Conservation (phyloP, 2,113 vertebrate genomes). For the Hippopotamus amphibius region DNA sequence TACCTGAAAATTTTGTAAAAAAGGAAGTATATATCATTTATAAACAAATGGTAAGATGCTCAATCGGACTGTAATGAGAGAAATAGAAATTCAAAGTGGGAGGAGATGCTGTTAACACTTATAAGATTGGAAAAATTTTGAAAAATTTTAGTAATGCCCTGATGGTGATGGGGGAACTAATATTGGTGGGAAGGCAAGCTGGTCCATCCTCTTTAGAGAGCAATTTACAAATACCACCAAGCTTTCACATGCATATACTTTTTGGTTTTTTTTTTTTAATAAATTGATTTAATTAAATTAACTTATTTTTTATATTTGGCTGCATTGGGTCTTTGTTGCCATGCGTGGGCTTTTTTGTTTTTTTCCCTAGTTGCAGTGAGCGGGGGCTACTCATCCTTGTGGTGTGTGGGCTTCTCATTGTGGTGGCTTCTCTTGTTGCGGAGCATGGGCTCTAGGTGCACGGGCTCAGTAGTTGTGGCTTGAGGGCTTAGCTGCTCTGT, state of each 20-base stretch:
- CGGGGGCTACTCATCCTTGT: too few species aligned
- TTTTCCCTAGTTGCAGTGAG: too few species aligned
- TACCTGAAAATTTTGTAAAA: background rate
- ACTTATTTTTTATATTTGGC: too few species aligned
- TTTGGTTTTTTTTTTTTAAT: too few species aligned
- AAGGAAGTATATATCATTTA: background rate
- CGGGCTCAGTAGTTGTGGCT: too few species aligned
- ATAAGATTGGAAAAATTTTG: background rate
- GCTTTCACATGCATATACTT: background rate
- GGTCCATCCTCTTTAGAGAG: background rate
- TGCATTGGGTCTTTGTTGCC: too few species aligned
- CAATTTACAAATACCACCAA: background rate
- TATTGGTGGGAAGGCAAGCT: background rate
- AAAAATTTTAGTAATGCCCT: background rate
- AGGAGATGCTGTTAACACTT: background rate
- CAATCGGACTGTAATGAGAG: background rate
- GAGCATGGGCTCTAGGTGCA: too few species aligned
- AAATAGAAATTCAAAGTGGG: background rate
- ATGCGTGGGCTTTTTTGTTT: too few species aligned
- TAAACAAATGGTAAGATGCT: background rate
- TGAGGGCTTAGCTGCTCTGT: too few species aligned
- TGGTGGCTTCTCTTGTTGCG: too few species aligned
- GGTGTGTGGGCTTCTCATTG: too few species aligned
- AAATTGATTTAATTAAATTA: too few species aligned
- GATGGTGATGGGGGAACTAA: background rate